Percentiles rank a stretch among this genome's conserved stretches.
These are phyloP conservation scores for Carterocephalus palaemon DNA, from an alignment of 2,888 invertebrate genomes.

Conservation along the genomic window DNA sequence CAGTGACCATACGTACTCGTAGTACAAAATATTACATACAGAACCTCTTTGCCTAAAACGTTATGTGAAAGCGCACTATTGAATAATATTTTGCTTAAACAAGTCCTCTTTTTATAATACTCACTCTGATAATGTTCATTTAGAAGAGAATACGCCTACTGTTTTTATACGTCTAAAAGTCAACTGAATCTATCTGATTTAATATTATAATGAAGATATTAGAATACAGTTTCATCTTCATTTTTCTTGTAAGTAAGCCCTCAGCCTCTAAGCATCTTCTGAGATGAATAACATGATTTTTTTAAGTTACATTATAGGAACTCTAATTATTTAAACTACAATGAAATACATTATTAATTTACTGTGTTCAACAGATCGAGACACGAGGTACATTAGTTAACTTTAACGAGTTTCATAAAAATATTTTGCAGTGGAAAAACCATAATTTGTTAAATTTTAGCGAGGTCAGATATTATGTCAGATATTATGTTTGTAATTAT, in stretches of 20 bases:
- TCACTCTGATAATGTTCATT: slow-evolving; percentile 3
- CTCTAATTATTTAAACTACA: no score
- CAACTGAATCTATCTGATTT: not conserved
- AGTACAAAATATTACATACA: no score
- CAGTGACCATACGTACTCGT: no score
- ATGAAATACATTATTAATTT: no score
- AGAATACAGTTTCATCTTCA: slow-evolving; percentile 45
- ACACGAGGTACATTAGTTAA: slow-evolving; percentile 58
- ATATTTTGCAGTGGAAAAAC: slow-evolving; percentile 65
- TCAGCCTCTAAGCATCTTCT: not conserved
- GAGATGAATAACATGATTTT: not conserved
- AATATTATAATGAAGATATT: slow-evolving; percentile 40
- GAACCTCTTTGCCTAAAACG: no score
- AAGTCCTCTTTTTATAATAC: not conserved
- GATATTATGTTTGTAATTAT: slow-evolving; percentile 13
- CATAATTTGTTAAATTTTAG: slow-evolving; percentile 59
- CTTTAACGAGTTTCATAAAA: slow-evolving; percentile 63
- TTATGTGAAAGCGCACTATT: no score
- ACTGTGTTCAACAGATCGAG: slow-evolving; percentile 53
- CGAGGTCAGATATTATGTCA: slow-evolving; percentile 56
- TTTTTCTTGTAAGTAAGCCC: slow-evolving; percentile 55
- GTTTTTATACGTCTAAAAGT: no score
- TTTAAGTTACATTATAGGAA: not conserved
- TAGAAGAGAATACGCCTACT: no score
- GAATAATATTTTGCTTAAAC: not conserved